Evolutionary conservation across 2,888 invertebrate species (phyloP).

Genomic region (Mylabris sibirica): DNA sequence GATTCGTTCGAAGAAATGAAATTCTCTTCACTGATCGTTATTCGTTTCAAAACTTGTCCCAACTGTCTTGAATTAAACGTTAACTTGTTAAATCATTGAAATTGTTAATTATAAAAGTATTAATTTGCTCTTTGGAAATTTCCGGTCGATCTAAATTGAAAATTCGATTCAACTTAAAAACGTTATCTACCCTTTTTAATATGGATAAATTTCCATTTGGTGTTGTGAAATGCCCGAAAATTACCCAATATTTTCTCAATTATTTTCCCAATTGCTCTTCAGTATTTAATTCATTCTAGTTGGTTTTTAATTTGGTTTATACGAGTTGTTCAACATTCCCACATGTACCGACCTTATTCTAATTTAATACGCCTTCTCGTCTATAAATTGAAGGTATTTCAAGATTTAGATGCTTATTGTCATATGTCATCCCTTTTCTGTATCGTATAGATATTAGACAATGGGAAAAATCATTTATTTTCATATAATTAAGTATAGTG

Average conservation of each 20-base stretch:
- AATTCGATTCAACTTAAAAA: neutral
- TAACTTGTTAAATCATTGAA: too few relatives aligned
- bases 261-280: neutral
- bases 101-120: too few relatives aligned
- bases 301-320: neutral
- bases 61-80: too few relatives aligned
- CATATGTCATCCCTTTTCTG: constrained; percentile 46
- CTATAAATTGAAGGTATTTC: too few relatives aligned
- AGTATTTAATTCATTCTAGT: neutral
- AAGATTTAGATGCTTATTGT: constrained; percentile 56
- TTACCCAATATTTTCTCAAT: neutral
- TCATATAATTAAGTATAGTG: constrained; percentile 27
- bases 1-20: too few relatives aligned
- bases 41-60: too few relatives aligned
- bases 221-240: neutral
- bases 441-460: constrained; percentile 25
- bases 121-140: too few relatives aligned
- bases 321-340: constrained; percentile 16
- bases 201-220: neutral
- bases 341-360: constrained; percentile 11
- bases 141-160: neutral
- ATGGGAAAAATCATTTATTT: constrained; percentile 37
- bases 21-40: too few relatives aligned
- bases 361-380: constrained; percentile 15
- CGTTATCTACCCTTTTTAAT: neutral